Evolutionary conservation across 2,113 vertebrate genomes (phyloP).

Genomic region (Pedionomus torquatus): DNA sequence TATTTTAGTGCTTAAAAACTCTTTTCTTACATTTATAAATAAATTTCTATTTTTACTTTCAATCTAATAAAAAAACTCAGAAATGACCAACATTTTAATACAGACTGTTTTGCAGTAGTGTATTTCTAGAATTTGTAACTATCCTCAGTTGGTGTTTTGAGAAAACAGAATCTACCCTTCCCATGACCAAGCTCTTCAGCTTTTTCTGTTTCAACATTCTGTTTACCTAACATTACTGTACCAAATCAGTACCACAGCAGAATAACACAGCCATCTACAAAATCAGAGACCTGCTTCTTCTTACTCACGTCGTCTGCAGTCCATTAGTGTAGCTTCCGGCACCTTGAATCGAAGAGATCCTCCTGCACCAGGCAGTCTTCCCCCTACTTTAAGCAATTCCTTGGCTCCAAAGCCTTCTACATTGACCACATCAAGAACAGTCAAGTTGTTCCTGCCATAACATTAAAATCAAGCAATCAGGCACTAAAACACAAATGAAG

Average conservation of each 20-base stretch:
- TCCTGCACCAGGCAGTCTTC: conserved; percentile 88
- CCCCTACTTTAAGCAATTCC: conserved; percentile 91
- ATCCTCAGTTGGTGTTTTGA: neutral
- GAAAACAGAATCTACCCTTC: neutral
- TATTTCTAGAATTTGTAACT: neutral
- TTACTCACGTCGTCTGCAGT: conserved; percentile 91
- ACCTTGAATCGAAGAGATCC: conserved; percentile 95
- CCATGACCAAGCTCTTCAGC: neutral
- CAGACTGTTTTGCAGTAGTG: neutral
- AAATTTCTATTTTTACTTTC: neutral
- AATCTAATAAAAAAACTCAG: neutral
- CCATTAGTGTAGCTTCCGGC: conserved; percentile 95
- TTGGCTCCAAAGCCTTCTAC: conserved; percentile 91
- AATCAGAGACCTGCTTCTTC: neutral
- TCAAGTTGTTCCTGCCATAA: conserved; percentile 90
- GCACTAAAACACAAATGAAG: neutral
- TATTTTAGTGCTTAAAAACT: neutral
- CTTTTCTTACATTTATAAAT: neutral
- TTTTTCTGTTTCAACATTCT: neutral
- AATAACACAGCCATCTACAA: neutral
- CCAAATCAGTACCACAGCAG: accelerated
- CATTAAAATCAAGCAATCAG: neutral
- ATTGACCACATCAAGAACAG: conserved; percentile 86
- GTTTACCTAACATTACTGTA: neutral
- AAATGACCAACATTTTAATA: neutral